Conservation (phyloP, 2,797 vertebrate genomes). For the Halcyon badia region DNA sequence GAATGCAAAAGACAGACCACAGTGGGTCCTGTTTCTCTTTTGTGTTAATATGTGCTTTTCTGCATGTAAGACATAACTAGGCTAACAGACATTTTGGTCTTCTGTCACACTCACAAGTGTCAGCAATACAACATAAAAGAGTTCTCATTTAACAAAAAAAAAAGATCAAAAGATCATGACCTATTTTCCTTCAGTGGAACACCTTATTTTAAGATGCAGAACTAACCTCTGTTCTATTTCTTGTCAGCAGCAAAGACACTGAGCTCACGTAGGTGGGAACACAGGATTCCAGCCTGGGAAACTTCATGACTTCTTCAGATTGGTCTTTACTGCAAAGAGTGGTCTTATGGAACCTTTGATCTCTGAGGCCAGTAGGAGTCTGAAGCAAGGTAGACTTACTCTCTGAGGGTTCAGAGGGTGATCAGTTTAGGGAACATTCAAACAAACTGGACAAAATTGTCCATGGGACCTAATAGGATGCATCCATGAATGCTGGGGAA, state of each 20-base stretch:
- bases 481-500: background rate
- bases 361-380: background rate
- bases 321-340: background rate
- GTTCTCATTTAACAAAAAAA: background rate
- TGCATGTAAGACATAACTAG: constrained; percentile 47
- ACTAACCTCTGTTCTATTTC: background rate
- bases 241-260: background rate
- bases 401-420: background rate
- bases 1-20: background rate
- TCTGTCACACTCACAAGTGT: background rate
- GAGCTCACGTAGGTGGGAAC: background rate
- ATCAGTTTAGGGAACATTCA: background rate
- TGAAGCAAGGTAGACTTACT: background rate
- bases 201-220: constrained; percentile 18
- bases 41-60: constrained; percentile 18
- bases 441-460: background rate
- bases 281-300: background rate
- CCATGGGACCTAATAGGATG: background rate
- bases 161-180: constrained; percentile 20
- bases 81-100: constrained; percentile 48
- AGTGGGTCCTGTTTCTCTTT: background rate
- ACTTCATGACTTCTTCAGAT: accelerated
- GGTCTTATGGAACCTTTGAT: background rate
- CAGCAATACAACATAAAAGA: constrained; percentile 27
- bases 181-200: constrained; percentile 49